Evolutionary conservation across 2,888 invertebrate genomes (phyloP), one percentile per base, ranked within the genome.

Genomic region (Spilosoma lubricipeda): DNA sequence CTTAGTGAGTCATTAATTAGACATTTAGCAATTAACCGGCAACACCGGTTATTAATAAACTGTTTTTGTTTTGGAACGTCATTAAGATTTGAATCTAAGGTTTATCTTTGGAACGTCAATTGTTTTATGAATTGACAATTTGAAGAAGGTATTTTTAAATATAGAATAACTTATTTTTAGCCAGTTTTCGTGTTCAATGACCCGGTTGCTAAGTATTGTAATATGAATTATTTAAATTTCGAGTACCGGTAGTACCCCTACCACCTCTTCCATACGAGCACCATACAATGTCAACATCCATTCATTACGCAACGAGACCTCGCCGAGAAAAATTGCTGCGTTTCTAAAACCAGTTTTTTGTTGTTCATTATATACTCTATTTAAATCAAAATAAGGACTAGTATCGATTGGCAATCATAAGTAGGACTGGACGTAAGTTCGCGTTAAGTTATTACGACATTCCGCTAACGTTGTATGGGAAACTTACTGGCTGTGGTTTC

Each of bases 291-390:
- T 94, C 94, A 94, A 94, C 94, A 94, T 88, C 88, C 86, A 90
- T 94, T 93, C 87, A 90, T 94, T 94, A 93, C 94, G 94, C 93
- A 94, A 94, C 84, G 83, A 92, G 93, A 88, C 94, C 94, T 93
- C 93, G 92, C 86, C 83, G 89, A 89, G 90, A 92, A 92, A 92
- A 92, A 92, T 89, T 84, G 85, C 89, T 88, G 88, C 90, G 89
- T 91, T 90, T 91, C 91, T 91, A 91, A 84, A 90, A 89, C 86
- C 74, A 77, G 84, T 82, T 81, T 65, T 74, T 74, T 74, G 33
- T 68, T 77, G 79, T 77, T 76, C 68, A 81, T 77, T 69, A 82
- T 86, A 67, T 73, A 82, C 87, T 86, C 83, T 89, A 88, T 83
- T 52, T 2, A 69, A 15, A 74, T 64, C 56, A 68, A 0, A 27